These are phyloP conservation scores for Hesperophylax magnus DNA, from an alignment of 1,140 invertebrate genomes.

Conservation along the genomic window DNA sequence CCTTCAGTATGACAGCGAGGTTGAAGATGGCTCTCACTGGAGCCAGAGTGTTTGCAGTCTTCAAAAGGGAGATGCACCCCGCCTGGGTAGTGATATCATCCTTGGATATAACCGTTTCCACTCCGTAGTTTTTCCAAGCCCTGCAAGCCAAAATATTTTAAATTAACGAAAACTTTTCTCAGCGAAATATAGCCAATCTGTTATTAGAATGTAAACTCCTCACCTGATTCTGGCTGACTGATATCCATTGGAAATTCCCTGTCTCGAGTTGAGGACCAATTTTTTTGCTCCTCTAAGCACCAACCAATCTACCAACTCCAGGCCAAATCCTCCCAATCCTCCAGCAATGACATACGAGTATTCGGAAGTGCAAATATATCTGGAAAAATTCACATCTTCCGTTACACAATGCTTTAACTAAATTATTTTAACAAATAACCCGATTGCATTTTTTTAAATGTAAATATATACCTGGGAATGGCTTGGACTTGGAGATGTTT, in stretches of 20 bases:
- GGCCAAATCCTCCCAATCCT: slow-evolving; percentile 90
- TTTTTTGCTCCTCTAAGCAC: slow-evolving; percentile 83
- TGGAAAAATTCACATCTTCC: not conserved
- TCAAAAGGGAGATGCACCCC: slow-evolving; percentile 76
- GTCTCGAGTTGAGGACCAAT: slow-evolving; percentile 85
- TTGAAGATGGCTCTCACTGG: slow-evolving; percentile 87
- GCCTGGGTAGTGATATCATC: slow-evolving; percentile 75
- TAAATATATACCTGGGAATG: slow-evolving; percentile 63
- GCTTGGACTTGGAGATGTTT: slow-evolving; percentile 63
- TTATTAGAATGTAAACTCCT: not conserved
- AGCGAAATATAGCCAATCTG: no score
- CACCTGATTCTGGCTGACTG: slow-evolving; percentile 77
- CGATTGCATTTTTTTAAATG: no score
- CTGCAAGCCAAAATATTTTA: slow-evolving; percentile 58
- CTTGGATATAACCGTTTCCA: slow-evolving; percentile 75
- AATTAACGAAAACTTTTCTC: no score
- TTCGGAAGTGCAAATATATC: slow-evolving; percentile 66
- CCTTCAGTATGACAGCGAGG: slow-evolving; percentile 80
- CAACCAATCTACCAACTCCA: slow-evolving; percentile 93
- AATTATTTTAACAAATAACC: no score
- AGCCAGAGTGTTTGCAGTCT: slow-evolving; percentile 74
- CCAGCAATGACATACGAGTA: slow-evolving; percentile 75
- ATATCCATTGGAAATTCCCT: slow-evolving; percentile 85
- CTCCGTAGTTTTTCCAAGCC: slow-evolving; percentile 76
- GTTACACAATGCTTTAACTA: no score